These are phyloP conservation scores for Koerneria pararmatus DNA, from an alignment of 2,888 invertebrate genomes.

Conservation along the genomic window DNA sequence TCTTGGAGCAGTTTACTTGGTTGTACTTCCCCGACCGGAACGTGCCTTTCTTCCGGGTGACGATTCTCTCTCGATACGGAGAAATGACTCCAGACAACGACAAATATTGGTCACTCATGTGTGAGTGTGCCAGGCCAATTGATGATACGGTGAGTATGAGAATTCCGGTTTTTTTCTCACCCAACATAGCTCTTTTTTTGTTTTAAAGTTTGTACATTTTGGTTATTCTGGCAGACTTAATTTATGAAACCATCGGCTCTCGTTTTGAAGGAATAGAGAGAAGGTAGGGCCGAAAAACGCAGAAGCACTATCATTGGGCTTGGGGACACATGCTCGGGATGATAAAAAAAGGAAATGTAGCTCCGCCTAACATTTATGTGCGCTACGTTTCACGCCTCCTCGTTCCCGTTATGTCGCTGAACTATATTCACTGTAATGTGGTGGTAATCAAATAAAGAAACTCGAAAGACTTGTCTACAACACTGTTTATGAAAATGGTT, in stretches of 20 bases:
- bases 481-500: conserved; percentile 9
- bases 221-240: too few species aligned
- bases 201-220: conserved; percentile 1
- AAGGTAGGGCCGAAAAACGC: too few species aligned
- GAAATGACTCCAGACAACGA: conserved; percentile 54
- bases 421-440: too few species aligned
- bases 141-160: conserved; percentile 43
- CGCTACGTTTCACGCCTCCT: too few species aligned
- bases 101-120: conserved; percentile 60
- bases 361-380: too few species aligned
- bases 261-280: too few species aligned
- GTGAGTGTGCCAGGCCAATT: conserved; percentile 54
- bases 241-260: too few species aligned
- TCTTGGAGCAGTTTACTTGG: conserved; percentile 55
- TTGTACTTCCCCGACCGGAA: conserved; percentile 57
- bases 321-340: too few species aligned
- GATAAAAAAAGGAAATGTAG: too few species aligned
- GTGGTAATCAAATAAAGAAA: too few species aligned
- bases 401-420: too few species aligned
- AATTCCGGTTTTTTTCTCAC: not conserved
- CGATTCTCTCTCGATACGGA: conserved; percentile 55
- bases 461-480: not conserved
- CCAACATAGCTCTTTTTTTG: not conserved
- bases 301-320: too few species aligned
- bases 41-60: conserved; percentile 58